Evolutionary conservation across 2,888 invertebrate species (phyloP), one percentile per base, ranked within the genome.

Genomic region (Tanytarsus gracilentus): DNA sequence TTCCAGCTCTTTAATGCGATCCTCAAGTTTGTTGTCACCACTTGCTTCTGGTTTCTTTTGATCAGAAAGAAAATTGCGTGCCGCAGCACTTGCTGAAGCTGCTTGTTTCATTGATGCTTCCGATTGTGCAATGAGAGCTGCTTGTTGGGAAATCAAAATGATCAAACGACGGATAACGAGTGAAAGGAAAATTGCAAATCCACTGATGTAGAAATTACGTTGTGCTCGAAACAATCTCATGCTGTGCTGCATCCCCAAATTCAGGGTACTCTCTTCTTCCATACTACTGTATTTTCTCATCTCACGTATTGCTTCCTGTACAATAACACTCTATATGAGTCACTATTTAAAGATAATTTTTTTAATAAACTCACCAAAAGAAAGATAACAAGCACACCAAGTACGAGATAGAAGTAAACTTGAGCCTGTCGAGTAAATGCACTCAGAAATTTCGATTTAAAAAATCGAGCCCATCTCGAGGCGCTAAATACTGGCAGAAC

Each of bases 181-280:
- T 63, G 90, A 86, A 61, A 99, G 77, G 70, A 98, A 96, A n/a
- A 99, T 79, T 1, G 98, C 82, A 72, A 98, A 98, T 14, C 98
- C 98, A 62, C 95, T 92, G 66, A 99, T 98, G 75, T 98, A 98
- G 72, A 98, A 94, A 75, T 99, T 99, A 60, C 99, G 81, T 73
- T 99, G 99, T 0, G 99, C 96, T 61, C 98, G 81, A 78, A 99
- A 99, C 63, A 98, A 75, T 60, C 94, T 83, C 97, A 99, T 95
- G 70, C 86, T 85, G 73, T 85, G 86, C 74, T 95, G 92, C 86
- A 95, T 89, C 75, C 96, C 95, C 0, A 89, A 82, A 69, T 94
- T 90, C 62, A 94, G 77, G 55, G 76, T 71, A 40, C 61, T 2
- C n/a, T 55, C 63, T 0, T 44, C 58, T 7, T 58, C 78, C 26